Evolutionary conservation across 1,140 invertebrate genomes (phyloP), one percentile per base, ranked within the genome.

Genomic region (Cydia amplana): DNA sequence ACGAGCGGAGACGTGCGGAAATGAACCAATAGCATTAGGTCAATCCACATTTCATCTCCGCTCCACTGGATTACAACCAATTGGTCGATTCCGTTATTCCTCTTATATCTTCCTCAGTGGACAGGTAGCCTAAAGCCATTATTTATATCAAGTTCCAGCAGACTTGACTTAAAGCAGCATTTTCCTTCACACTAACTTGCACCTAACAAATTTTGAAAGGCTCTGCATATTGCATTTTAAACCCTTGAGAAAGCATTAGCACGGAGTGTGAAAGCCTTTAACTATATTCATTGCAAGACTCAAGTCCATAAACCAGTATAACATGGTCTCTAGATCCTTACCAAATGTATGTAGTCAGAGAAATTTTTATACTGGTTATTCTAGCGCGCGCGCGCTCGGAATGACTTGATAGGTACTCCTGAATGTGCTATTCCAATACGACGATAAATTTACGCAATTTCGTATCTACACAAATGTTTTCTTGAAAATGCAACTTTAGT

Each of bases 221-320:
- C 49, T n/a, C n/a, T 51, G 49, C 49, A 51, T 51, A 51, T 51
- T 51, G 49, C 49, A 51, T 51, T 18, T 51, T 51, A 18, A 51
- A 51, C n/a, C 49, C 49, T 51, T 51, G 5, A 51, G 49, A 18
- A 51, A 7, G 49, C 49, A 51, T 51, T 51, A 51, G 49, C n/a
- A n/a, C 4, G 46, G 46, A 49, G 49, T 51, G 49, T 51, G 49
- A 51, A 51, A 51, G n/a, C 49, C n/a, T 18, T 51, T 18, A 51
- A n/a, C n/a, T 51, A 51, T 51, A 51, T 51, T 51, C n/a, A 46
- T 18, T 51, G 14, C 14, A 1, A 16, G 49, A 51, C n/a, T 16
- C 12, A 5, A 18, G 5, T 51, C 49, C 16, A 6, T 0, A 0
- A 0, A 46, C 43, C 4, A 46, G 12, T 51, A 12, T 18, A 51